These are phyloP conservation scores for Cosmia pyralina DNA, from an alignment of 2,888 invertebrate genomes.

Conservation along the genomic window DNA sequence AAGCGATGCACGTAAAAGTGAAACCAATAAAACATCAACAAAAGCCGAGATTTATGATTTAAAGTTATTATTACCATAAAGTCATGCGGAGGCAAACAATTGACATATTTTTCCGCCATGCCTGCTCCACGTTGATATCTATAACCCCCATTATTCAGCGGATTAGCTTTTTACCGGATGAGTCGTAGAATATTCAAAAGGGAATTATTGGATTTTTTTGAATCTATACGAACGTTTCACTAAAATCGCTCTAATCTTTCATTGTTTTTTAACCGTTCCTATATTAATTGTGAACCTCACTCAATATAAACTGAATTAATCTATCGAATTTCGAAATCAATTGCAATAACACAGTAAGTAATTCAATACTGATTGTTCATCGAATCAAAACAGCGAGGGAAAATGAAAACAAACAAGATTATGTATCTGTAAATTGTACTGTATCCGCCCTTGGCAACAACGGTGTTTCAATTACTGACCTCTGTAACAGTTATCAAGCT, in stretches of 20 bases:
- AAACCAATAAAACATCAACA: slow-evolving; percentile 77
- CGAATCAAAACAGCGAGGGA: slow-evolving; percentile 49
- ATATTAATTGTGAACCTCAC: slow-evolving; percentile 35
- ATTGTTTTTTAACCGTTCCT: slow-evolving; percentile 48
- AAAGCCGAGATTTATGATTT: slow-evolving; percentile 77
- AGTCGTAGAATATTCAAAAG: slow-evolving; percentile 88
- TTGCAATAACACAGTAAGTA: slow-evolving; percentile 51
- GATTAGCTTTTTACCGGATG: slow-evolving; percentile 88
- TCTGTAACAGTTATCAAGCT: slow-evolving; percentile 54
- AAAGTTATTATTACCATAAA: slow-evolving; percentile 78
- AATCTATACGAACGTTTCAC: slow-evolving; percentile 75
- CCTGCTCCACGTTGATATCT: slow-evolving; percentile 87
- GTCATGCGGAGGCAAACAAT: slow-evolving; percentile 77
- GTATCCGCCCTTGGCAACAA: slow-evolving; percentile 42
- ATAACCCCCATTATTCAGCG: slow-evolving; percentile 87
- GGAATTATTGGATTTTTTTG: slow-evolving; percentile 85
- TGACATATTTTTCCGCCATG: slow-evolving; percentile 85
- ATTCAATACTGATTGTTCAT: slow-evolving; percentile 45
- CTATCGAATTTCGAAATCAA: slow-evolving; percentile 46
- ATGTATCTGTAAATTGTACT: slow-evolving; percentile 42
- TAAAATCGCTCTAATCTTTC: slow-evolving; percentile 68
- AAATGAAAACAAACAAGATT: slow-evolving; percentile 52
- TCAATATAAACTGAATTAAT: slow-evolving; percentile 37
- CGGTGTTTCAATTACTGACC: slow-evolving; percentile 55
- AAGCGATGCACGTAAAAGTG: slow-evolving; percentile 32